These are phyloP conservation scores for Xanthia togata DNA, from an alignment of 2,888 invertebrate genomes.

Conservation along the genomic window DNA sequence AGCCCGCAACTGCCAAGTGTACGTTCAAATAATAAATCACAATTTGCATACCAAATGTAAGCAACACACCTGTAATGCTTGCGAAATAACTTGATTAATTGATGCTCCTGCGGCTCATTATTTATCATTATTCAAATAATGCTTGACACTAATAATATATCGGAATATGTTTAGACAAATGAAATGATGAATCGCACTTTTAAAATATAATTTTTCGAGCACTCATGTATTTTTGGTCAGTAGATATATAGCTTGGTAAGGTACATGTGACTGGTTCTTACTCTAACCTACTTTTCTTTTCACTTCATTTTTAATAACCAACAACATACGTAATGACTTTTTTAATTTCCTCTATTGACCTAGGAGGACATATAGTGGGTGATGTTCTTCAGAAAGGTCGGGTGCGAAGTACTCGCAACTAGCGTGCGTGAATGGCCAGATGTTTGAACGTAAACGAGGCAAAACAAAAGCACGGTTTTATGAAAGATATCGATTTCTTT, in stretches of 20 bases:
- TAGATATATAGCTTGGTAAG: too few species aligned
- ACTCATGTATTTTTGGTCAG: too few species aligned
- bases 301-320: background rate
- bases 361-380: too few species aligned
- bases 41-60: constrained; percentile 34
- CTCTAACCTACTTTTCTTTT: background rate
- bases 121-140: constrained; percentile 55
- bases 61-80: constrained; percentile 34
- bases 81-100: constrained; percentile 67
- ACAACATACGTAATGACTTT: background rate
- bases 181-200: constrained; percentile 47
- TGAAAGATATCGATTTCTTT: too few species aligned
- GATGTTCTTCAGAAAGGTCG: too few species aligned
- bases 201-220: background rate
- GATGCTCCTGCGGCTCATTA: constrained; percentile 62
- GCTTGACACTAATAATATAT: constrained; percentile 23
- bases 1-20: background rate
- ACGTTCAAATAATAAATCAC: constrained; percentile 49
- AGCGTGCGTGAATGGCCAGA: too few species aligned
- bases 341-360: background rate
- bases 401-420: too few species aligned
- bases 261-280: too few species aligned
- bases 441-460: too few species aligned
- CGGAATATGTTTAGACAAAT: constrained; percentile 41
- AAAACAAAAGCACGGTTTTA: too few species aligned